phyloP scores from a whole-genome alignment of 2,797 vertebrate species.

The Chelmon rostratus region DNA sequence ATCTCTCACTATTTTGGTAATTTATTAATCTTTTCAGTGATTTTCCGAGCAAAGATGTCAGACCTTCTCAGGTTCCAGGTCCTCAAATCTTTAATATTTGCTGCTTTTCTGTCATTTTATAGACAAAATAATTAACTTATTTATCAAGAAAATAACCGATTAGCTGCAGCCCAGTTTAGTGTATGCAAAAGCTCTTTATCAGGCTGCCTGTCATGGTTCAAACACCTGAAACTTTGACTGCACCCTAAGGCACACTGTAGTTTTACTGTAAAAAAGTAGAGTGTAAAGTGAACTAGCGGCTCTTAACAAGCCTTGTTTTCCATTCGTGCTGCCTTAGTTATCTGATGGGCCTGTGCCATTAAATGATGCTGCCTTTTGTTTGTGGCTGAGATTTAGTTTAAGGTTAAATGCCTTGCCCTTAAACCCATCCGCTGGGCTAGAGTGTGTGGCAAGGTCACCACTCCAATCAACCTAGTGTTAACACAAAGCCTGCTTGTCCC shows the following conservation, averaged over 20 bases:
- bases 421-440: slow-evolving; percentile 82
- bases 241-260: neutral
- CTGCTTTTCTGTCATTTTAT: neutral
- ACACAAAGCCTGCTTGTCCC: slow-evolving; percentile 81
- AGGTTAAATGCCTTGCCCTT: slow-evolving; percentile 88
- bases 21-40: neutral
- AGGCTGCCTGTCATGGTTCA: neutral
- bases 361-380: slow-evolving; percentile 71
- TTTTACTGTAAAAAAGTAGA: neutral
- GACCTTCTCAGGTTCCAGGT: neutral
- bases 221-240: neutral
- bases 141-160: neutral
- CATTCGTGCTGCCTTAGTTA: slow-evolving; percentile 42
- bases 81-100: neutral
- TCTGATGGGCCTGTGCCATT: slow-evolving; percentile 42
- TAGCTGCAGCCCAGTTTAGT: neutral
- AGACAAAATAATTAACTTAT: too few relatives aligned
- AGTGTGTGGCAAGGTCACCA: slow-evolving; percentile 86
- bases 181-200: neutral
- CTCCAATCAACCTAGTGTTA: slow-evolving; percentile 78
- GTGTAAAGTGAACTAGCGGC: neutral
- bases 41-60: neutral
- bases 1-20: neutral
- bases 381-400: slow-evolving; percentile 81
- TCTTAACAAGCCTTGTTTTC: slow-evolving; percentile 46